A percentile compares a stretch with the other conserved stretches of the same genome.
Evolutionary conservation across 2,888 invertebrate species (phyloP).

Genomic region (Melangyna quadrimaculata): DNA sequence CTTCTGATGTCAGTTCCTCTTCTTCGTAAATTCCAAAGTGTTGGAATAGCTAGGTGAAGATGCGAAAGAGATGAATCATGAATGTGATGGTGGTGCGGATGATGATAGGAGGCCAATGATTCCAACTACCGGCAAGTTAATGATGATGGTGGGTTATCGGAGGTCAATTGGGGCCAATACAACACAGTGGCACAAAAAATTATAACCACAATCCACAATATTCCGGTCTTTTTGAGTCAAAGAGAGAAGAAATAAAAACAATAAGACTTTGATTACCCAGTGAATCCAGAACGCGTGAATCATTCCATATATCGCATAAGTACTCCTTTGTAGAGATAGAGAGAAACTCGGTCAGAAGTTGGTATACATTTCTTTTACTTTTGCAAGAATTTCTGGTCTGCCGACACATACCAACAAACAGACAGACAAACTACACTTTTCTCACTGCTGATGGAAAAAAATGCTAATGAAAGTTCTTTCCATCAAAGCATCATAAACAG

Average conservation of each 20-base stretch:
- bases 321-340: not conserved
- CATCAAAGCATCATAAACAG: no score
- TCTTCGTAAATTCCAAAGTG: not conserved
- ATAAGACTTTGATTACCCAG: not conserved
- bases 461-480: conserved; percentile 1
- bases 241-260: not conserved
- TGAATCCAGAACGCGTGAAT: not conserved
- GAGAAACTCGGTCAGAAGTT: conserved; percentile 11
- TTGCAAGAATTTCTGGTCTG: not conserved
- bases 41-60: not conserved
- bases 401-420: no score
- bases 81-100: not conserved
- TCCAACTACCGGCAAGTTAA: not conserved
- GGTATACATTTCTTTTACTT: not conserved
- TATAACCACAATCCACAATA: not conserved
- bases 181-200: not conserved
- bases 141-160: not conserved
- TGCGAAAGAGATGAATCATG: not conserved
- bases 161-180: conserved; percentile 11
- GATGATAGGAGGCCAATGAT: not conserved
- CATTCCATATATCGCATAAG: not conserved
- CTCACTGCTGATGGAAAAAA: not conserved
- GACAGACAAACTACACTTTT: not conserved
- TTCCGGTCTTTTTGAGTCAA: not conserved
- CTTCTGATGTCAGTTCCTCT: not conserved